Evolutionary conservation across 2,113 vertebrate genomes (phyloP).

Genomic region (Halcyon malimbica): DNA sequence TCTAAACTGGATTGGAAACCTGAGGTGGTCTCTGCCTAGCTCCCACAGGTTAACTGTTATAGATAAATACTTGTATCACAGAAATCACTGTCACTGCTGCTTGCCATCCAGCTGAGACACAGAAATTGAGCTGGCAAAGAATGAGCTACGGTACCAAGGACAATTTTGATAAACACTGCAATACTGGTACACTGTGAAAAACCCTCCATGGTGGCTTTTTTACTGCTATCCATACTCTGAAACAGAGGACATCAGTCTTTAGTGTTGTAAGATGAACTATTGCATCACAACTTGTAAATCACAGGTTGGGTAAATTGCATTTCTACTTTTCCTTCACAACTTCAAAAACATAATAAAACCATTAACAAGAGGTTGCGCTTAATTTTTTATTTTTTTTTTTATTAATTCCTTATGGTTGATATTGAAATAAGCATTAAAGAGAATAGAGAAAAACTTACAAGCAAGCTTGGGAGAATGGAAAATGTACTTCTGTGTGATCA

Average conservation of each 20-base stretch:
- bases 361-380: neutral
- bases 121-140: neutral
- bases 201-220: neutral
- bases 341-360: neutral
- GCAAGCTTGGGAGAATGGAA: neutral
- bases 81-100: neutral
- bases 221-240: neutral
- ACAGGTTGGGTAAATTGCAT: neutral
- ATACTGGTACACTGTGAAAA: neutral
- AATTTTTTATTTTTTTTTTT: neutral
- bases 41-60: neutral
- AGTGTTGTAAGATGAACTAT: neutral
- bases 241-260: neutral
- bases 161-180: neutral
- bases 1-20: neutral
- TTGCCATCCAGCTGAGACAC: neutral
- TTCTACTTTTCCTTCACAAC: neutral
- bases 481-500: neutral
- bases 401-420: neutral
- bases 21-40: neutral
- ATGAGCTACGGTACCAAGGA: neutral
- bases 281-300: conserved; percentile 15
- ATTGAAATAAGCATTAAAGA: neutral
- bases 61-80: neutral
- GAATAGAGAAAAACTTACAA: neutral